Evolutionary conservation across 1,140 invertebrate genomes (phyloP), one percentile per base, ranked within the genome.

Genomic region (Trinorchestia longiramus): DNA sequence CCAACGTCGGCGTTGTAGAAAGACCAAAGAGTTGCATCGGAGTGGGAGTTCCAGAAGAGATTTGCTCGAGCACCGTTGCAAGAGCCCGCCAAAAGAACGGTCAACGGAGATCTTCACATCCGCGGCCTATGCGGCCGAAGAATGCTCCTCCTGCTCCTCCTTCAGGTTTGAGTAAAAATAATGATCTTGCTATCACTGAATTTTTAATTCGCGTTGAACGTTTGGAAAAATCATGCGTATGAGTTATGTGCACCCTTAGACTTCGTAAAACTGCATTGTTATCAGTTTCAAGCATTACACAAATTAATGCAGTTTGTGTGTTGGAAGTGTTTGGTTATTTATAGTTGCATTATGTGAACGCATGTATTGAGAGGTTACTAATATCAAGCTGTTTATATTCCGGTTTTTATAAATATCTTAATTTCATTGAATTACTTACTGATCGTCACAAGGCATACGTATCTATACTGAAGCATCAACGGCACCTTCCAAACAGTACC

Each of bases 121-220:
- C 92, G 40, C 92, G 92, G 11, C 92, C 92, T 40, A 40, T 94
- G 44, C 43, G 95, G 43, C 95, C 95, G 28, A 62, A 88, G 6
- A 96, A 96, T 96, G 43, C 95, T 43, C 95, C 95, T 11, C 95
- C 95, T 42, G 95, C 95, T 28, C 95, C 95, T 90, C 95, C 95
- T 53, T 90, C 95, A 47, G 95, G 95, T 96, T 40, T 17, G 87
- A 19, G 36, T 19, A 77, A 8, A 36, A 77, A 77, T 77, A 19
- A 77, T 77, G 62, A 77, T 3, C 11, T 77, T 23, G 15, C 11
- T 3, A 23, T 77, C 28, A 19, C 15, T 19, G 28, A 36, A 36
- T 77, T 77, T 23, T 23, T 23, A 36, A 77, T 77, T 77, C 36
- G 15, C 36, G 36, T 77, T 28, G 36, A 36, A 77, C 36, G 62